phyloP scores from a whole-genome alignment of 2,113 vertebrate genomes.

The Monopterus albus region DNA sequence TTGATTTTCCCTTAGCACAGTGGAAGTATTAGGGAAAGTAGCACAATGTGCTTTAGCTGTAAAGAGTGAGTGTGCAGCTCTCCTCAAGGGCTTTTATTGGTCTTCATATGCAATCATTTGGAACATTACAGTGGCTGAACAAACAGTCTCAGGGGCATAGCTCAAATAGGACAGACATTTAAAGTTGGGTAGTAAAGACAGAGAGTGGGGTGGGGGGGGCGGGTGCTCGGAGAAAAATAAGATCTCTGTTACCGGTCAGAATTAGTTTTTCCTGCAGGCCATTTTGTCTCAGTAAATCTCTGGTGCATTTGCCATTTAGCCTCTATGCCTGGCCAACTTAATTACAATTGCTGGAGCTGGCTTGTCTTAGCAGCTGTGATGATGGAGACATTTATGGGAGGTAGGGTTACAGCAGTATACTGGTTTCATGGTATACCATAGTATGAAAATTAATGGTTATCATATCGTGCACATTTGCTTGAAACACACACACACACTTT shows the following conservation, averaged over 20 bases:
- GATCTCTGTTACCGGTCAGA: too few species aligned
- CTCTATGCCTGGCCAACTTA: constrained; percentile 54
- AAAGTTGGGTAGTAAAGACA: constrained; percentile 18
- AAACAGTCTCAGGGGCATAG: constrained; percentile 12
- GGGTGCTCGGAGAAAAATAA: constrained; percentile 1
- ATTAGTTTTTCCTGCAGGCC: constrained; percentile 6
- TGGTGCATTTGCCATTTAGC: constrained; percentile 36
- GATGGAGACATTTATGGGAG: constrained; percentile 42
- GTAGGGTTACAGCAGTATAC: too few species aligned
- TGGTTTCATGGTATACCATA: too few species aligned
- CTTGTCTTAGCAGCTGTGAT: constrained; percentile 58
- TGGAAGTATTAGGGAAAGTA: constrained; percentile 20
- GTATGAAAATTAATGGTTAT: too few species aligned
- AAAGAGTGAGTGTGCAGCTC: constrained; percentile 3
- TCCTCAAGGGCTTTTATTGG: constrained; percentile 18
- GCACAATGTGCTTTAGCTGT: not conserved
- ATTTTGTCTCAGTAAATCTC: constrained; percentile 21
- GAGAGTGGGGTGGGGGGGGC: not conserved
- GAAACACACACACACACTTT: too few species aligned
- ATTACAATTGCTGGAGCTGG: constrained; percentile 53
- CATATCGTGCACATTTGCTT: too few species aligned
- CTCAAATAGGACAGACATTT: constrained; percentile 38
- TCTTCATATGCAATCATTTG: constrained; percentile 39
- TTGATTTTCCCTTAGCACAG: constrained; percentile 11
- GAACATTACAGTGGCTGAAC: constrained; percentile 12